Evolutionary conservation across 1,140 invertebrate genomes (phyloP).

Genomic region (Diuraphis noxia): DNA sequence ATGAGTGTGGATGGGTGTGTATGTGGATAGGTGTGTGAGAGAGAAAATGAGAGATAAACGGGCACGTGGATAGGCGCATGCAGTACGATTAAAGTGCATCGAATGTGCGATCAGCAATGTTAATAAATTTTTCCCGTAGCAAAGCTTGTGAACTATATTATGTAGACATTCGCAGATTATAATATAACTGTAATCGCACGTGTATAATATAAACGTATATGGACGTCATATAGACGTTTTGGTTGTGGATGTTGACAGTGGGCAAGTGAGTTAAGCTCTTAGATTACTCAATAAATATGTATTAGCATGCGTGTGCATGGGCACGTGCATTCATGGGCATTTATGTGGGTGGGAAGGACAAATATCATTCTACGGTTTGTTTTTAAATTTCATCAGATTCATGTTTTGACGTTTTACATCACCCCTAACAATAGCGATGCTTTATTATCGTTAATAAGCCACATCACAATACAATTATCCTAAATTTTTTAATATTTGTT

Average conservation of each 20-base stretch:
- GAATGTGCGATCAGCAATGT: background rate
- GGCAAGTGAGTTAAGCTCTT: background rate
- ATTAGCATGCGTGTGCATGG: no score
- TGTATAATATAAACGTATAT: background rate
- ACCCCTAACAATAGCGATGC: background rate
- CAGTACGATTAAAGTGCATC: background rate
- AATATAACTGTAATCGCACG: background rate
- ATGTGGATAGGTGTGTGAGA: background rate
- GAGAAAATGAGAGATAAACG: no score
- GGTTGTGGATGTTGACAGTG: background rate
- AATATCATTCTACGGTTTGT: background rate
- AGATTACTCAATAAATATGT: background rate
- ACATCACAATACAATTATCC: no score
- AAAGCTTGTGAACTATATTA: background rate
- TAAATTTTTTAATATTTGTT: no score
- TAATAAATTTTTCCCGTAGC: background rate
- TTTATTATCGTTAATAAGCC: no score
- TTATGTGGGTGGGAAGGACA: no score
- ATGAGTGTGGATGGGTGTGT: background rate
- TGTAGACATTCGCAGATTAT: background rate
- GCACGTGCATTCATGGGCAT: background rate
- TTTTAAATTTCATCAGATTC: background rate
- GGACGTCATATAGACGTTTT: background rate
- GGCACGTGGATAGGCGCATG: no score
- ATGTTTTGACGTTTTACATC: background rate